These are phyloP conservation scores for Drosophila flavopinicola DNA, from an alignment of 2,888 invertebrate species.

Conservation along the genomic window DNA sequence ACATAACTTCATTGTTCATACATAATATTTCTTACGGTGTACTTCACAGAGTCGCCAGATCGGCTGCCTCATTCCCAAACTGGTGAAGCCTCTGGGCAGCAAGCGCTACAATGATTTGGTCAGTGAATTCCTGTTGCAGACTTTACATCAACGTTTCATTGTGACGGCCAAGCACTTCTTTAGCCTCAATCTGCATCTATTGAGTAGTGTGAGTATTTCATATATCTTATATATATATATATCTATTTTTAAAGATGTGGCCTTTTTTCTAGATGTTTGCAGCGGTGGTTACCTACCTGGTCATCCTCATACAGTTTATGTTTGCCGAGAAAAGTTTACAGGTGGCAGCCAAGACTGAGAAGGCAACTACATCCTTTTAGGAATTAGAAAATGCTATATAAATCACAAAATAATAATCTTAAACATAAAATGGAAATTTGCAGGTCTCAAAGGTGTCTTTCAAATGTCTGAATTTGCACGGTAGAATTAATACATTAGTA, in stretches of 20 bases:
- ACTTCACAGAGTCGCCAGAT: constrained; percentile 81
- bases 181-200: constrained; percentile 79
- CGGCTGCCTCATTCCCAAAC: constrained; percentile 82
- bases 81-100: constrained; percentile 79
- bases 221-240: fast-evolving
- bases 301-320: constrained; percentile 83
- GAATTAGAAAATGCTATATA: too few relatives aligned
- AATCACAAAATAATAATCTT: too few relatives aligned
- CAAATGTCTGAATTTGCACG: too few relatives aligned
- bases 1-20: too few relatives aligned
- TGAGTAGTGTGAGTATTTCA: constrained; percentile 79
- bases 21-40: too few relatives aligned
- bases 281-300: constrained; percentile 81
- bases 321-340: constrained; percentile 56
- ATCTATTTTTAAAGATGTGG: too few relatives aligned
- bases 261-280: constrained; percentile 79
- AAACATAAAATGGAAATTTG: too few relatives aligned
- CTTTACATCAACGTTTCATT: constrained; percentile 82
- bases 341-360: background rate
- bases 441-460: too few relatives aligned
- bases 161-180: constrained; percentile 84
- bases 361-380: too few relatives aligned
- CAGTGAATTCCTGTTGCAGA: constrained; percentile 82
- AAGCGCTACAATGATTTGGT: constrained; percentile 82
- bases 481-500: too few relatives aligned